Conservation (phyloP, 2,113 vertebrate species). For the Myrmecobius fasciatus region DNA sequence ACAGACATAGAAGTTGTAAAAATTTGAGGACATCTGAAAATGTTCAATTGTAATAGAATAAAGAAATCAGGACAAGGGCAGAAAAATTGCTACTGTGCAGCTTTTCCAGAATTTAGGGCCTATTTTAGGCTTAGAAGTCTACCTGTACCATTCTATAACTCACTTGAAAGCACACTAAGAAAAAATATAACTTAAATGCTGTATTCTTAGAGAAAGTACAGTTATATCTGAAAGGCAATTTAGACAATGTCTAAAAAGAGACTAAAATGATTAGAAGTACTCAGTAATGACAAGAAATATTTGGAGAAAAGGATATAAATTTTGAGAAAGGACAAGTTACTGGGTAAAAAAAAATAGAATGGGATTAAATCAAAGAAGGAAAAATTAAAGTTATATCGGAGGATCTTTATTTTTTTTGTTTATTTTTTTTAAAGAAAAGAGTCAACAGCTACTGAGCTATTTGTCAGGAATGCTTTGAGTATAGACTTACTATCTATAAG, state of each 20-base stretch:
- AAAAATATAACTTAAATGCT: not conserved
- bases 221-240: not conserved
- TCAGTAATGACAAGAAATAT: not conserved
- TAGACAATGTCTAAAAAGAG: not conserved
- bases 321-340: not conserved
- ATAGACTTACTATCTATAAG: not conserved
- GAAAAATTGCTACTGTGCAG: fast-evolving
- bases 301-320: not conserved
- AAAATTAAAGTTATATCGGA: not conserved
- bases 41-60: not conserved
- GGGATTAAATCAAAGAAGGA: not conserved
- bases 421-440: not conserved
- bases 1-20: not conserved
- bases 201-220: not conserved
- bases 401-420: not conserved
- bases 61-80: not conserved
- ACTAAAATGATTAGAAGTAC: not conserved
- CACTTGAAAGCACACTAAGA: not conserved
- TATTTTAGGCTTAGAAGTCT: not conserved
- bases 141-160: not conserved
- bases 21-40: not conserved
- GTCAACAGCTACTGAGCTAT: not conserved
- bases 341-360: not conserved
- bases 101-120: not conserved
- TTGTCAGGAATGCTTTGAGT: not conserved